Base-by-base conservation (phyloP, 2,888 invertebrate genomes). In the Torymus aiolomorphi region DNA sequence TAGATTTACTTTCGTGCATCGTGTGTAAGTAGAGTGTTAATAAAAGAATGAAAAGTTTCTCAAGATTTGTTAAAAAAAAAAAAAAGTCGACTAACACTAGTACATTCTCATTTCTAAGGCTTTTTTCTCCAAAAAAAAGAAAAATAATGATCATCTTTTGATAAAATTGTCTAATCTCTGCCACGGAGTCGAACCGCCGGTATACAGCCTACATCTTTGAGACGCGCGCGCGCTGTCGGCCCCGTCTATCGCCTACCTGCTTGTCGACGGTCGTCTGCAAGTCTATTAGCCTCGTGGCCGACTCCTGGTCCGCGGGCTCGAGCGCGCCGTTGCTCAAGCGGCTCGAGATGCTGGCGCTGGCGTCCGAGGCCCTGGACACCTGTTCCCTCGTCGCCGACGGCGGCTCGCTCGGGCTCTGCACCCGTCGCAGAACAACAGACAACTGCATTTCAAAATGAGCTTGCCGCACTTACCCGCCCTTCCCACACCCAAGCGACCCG, bases 181-280 rank as follows among this genome's bases (percentile, higher is more conserved):
- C 42, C 42, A 1, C 42, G 8, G 42, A 42, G 42, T 42, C 42
- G 5, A 8, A 1, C 42, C 8, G 42, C 42, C 42, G 42, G 42
- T 42, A 42, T 42, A 42, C 4, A 42, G 8, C 42, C 42, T 42
- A 42, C 42, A 10, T 8, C 5, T 20, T 20, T 42, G 8, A 10
- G 8, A 8, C 42, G 42, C 42, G 42, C 42, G 42, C 8, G 4
- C 2, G 3, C 8, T 31, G 5, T 8, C 42, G 8, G 42, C 42
- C 42, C 42, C n/a, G 75, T n/a, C 49, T n/a, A 20, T 16, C 66
- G 54, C 86, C 85, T 90, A 96, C 96, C 95, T 97, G 97, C 91
- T 96, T 96, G 91, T 96, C 96, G 91, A 96, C 93, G 87, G 96
- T 95, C 90, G 94, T 94, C 93, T 96, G 96, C 86, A 96, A 94